Base-by-base conservation (phyloP, 2,113 vertebrate genomes). In the Pelvicachromis taeniatus region DNA sequence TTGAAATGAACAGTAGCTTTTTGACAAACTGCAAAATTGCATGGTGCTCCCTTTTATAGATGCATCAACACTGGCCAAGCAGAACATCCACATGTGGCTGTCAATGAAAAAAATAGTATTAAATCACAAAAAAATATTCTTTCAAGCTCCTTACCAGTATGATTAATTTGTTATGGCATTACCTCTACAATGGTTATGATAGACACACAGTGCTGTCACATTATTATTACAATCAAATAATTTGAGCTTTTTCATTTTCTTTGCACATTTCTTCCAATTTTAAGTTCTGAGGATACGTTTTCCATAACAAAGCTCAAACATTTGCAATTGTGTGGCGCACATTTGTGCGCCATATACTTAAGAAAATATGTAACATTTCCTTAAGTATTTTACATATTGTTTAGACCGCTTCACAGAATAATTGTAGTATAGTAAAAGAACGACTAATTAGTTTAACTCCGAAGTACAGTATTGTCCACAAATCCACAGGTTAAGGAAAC, bases 31-130 rank as follows among this genome's bases (percentile, higher is more conserved):
- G 52, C 52, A 53, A n/a, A n/a, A 21, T 53, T 38, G 19, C 8
- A 12, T 21, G n/a, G 9, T 54, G 21, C 19, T 54, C n/a, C 5
- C 2, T 11, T 11, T 54, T 5, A 23, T 54, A 21, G 11, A 54
- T 54, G 21, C 9, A 31, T 75, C 2, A 9, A 33, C 4, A 33
- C 6, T 9, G 29, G 4, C 26, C 48, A n/a, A 75, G 52, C 42
- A 50, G 0, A 50, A 48, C 26, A 75, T 75, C 14, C 23, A 19
- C 0, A 73, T 10, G 26, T n/a, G 23, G 23, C 11, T 50, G 0
- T 33, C 70, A 50, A 4, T 73, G 52, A 31, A 38, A 38, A 73
- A 50, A 50, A 29, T 4, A 31, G 2, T 31, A 50, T 9, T 33
- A 75, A 52, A 52, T 50, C 7, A 6, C 26, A 31, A n/a, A n/a